These are phyloP conservation scores for Heptranchias perlo DNA, from an alignment of 2,113 vertebrate genomes.

Conservation along the genomic window DNA sequence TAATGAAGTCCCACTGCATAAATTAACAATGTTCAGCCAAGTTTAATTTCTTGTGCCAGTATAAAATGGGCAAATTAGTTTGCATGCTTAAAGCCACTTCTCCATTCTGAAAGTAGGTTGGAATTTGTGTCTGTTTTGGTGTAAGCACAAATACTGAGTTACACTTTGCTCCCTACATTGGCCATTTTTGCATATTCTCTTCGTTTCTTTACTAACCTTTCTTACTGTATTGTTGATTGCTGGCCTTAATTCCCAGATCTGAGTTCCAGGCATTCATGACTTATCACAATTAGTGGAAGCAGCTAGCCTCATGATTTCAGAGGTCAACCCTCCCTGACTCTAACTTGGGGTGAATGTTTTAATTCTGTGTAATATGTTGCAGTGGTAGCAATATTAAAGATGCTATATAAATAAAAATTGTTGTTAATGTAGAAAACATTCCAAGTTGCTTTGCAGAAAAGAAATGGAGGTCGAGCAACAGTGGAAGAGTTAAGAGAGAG, in stretches of 20 bases:
- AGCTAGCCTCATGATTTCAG: not conserved
- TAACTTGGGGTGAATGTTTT: not conserved
- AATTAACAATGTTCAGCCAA: not conserved
- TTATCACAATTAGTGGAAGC: not conserved
- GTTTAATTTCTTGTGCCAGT: not conserved
- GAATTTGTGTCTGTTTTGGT: not conserved
- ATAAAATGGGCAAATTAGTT: not conserved
- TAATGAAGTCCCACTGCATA: not conserved
- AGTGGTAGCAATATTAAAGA: not conserved
- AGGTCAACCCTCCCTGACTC: not conserved
- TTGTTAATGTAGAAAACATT: not conserved
- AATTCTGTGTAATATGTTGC: not conserved
- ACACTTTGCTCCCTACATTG: not conserved
- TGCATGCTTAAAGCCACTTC: not conserved
- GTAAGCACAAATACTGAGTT: not conserved
- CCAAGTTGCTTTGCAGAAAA: not conserved
- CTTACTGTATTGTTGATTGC: not conserved
- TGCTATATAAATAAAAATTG: not conserved
- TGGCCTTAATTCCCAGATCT: not conserved
- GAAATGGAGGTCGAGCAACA: not conserved
- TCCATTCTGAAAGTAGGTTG: not conserved
- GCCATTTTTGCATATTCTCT: not conserved
- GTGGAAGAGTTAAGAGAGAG: not conserved
- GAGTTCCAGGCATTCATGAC: not conserved
- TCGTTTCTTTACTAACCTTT: not conserved